Evolutionary conservation across 2,888 invertebrate species (phyloP), one percentile per base, ranked within the genome.

Genomic region (Ernsta delagoae): DNA sequence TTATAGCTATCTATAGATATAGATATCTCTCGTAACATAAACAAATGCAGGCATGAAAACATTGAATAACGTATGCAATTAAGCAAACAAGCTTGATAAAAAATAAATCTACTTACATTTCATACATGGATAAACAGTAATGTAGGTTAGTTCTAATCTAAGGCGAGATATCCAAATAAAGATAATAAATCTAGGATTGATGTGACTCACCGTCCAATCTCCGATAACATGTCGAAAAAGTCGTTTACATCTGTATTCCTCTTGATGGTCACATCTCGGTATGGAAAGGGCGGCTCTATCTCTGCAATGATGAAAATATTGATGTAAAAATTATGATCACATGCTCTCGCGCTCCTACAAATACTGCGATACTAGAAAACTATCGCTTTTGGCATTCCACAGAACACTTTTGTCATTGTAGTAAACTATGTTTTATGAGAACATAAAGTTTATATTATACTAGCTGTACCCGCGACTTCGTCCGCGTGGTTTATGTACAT

Each of bases 201-300:
- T 45, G 57, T 74, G 74, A 84, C 94, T 95, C 93, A 98, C 98
- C 98, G 96, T 86, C 99, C 99, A 79, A 99, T 96, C 92, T 99
- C 98, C 70, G 97, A 96, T 78, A 97, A 95, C 86, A 99, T 95
- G 81, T 97, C 97, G 85, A 97, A 99, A 80, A 96, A 95, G 79
- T 97, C 96, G 84, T 98, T 97, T 77, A 98, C 97, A 90, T 98
- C 97, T 70, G 96, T 95, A 75, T 96, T 96, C 75, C 97, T 95
- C 86, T 96, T 96, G 78, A 99, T 96, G 75, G 95, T 94, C 73
- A 99, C 98, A 93, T 98, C 97, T 84, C 98, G 95, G 83, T 96
- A 96, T 8, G 98, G 97, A 90, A 99, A 99, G 72, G 97, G 97
- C 31, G 98, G 96, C 83, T 98, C 97, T 85, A 98, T 93, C 90